Conservation (phyloP, 92 coral and sea anemone genomes). For the Plumapathes pennacea region DNA sequence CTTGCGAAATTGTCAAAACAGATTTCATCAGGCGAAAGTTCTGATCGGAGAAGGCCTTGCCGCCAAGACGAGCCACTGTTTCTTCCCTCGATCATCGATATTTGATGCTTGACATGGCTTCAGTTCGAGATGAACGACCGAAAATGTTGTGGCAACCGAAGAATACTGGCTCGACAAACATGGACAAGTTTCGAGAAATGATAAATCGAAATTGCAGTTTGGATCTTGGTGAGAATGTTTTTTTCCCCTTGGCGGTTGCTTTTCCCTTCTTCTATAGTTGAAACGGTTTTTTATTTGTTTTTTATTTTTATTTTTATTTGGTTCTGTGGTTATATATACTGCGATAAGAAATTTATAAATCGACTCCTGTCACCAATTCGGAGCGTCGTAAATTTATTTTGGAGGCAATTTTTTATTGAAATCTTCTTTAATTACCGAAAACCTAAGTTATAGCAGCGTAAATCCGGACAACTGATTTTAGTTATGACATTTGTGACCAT, state of each 20-base stretch:
- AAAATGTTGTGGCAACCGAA: constrained; percentile 78
- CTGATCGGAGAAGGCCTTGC: neutral
- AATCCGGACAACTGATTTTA: too few species aligned
- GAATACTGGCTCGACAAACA: constrained; percentile 52
- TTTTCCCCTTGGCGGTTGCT: neutral
- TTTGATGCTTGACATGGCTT: too few species aligned
- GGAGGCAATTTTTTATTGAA: neutral
- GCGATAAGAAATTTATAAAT: neutral
- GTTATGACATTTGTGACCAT: too few species aligned
- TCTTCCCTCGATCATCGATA: too few species aligned
- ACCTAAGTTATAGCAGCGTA: too few species aligned
- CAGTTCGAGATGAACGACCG: constrained; percentile 56
- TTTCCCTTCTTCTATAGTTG: neutral
- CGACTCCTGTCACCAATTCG: neutral
- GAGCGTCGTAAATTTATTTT: neutral
- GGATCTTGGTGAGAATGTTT: constrained; percentile 62
- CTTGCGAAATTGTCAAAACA: constrained; percentile 25
- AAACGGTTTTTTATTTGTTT: neutral
- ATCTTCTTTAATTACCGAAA: neutral
- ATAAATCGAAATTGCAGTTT: constrained; percentile 62
- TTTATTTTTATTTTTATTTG: neutral
- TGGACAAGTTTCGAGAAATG: constrained; percentile 68
- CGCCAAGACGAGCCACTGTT: too few species aligned
- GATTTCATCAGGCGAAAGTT: constrained; percentile 4
- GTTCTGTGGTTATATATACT: neutral